Conservation (phyloP, 2,888 invertebrate genomes). For the Punctoribates punctum region DNA sequence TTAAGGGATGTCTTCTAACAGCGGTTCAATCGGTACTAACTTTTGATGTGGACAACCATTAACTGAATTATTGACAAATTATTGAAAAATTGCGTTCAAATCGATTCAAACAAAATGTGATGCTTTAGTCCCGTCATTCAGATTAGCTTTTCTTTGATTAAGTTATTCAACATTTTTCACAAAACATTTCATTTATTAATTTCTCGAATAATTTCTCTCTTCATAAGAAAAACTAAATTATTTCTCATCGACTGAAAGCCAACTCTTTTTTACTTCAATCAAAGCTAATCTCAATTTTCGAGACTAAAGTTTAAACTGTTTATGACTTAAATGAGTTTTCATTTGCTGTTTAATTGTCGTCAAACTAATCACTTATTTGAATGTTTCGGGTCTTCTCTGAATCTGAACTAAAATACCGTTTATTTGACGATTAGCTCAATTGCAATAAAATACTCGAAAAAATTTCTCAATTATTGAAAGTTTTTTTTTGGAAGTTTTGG, state of each 20-base stretch:
- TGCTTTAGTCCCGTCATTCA: background rate
- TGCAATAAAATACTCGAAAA: constrained; percentile 33
- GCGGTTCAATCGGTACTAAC: constrained; percentile 32
- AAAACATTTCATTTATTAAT: background rate
- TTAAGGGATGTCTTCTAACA: constrained; percentile 31
- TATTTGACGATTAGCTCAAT: constrained; percentile 23
- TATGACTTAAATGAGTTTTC: background rate
- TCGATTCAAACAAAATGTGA: background rate
- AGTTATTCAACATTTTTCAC: background rate
- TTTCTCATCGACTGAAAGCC: too few relatives aligned
- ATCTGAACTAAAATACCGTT: background rate
- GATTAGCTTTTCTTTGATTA: background rate
- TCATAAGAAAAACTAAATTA: background rate
- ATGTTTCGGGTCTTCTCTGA: background rate
- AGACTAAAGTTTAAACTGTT: background rate
- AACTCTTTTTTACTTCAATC: too few relatives aligned
- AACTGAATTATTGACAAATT: background rate
- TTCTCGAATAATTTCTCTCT: background rate
- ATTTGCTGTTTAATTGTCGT: background rate
- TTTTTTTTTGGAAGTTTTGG: background rate
- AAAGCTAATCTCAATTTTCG: background rate
- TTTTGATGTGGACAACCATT: background rate
- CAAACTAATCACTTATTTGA: too few relatives aligned
- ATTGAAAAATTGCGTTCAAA: background rate
- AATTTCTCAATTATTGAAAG: constrained; percentile 11